These are phyloP conservation scores for Acrobasis repandana DNA, from an alignment of 2,888 invertebrate species.

Conservation along the genomic window DNA sequence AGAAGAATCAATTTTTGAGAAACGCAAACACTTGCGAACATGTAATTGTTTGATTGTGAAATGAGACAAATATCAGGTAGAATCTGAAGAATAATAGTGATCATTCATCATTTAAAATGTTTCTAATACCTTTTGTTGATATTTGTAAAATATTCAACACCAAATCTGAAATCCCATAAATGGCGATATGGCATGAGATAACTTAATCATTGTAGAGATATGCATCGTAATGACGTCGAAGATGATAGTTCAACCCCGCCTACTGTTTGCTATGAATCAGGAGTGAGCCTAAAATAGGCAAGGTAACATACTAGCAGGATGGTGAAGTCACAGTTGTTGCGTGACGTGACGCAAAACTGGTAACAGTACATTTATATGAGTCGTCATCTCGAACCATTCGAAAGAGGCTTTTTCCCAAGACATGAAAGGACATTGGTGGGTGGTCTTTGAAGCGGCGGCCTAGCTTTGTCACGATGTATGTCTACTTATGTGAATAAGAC, in stretches of 20 bases:
- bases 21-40: no score
- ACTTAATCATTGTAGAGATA: slow-evolving; percentile 11
- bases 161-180: neutral
- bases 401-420: neutral
- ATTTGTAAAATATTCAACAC: no score
- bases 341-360: slow-evolving; percentile 16
- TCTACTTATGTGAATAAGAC: neutral
- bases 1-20: no score
- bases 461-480: neutral
- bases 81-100: no score
- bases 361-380: slow-evolving; percentile 10
- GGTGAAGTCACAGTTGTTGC: slow-evolving; percentile 28
- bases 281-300: slow-evolving; percentile 27
- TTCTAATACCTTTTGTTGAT: no score
- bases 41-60: no score
- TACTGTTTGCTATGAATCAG: slow-evolving; percentile 40
- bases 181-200: neutral
- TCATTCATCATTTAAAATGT: no score
- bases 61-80: no score
- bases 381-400: neutral
- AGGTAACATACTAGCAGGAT: slow-evolving; percentile 24
- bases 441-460: neutral
- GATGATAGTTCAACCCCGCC: slow-evolving; percentile 33
- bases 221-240: slow-evolving; percentile 30
- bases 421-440: neutral